Conservation (phyloP, 2,113 vertebrate species). For the Lagopus muta region DNA sequence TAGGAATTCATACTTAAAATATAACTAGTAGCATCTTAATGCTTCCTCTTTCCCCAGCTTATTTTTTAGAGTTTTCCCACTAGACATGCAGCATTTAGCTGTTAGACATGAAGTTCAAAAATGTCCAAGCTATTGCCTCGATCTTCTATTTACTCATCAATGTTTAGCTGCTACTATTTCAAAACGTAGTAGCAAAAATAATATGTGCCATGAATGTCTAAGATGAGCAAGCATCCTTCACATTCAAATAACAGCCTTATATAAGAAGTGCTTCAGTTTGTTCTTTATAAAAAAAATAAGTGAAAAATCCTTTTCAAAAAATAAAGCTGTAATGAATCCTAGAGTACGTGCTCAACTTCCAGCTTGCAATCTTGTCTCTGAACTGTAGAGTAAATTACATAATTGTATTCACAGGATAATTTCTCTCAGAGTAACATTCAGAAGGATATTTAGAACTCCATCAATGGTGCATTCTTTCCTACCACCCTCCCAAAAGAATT, state of each 20-base stretch:
- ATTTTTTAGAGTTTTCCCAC: conserved; percentile 7
- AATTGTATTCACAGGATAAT: conserved; percentile 8
- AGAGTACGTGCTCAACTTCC: background rate
- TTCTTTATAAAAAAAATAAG: background rate
- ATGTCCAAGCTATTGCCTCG: conserved; percentile 10
- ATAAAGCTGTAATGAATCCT: background rate
- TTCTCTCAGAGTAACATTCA: conserved; percentile 10
- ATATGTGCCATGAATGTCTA: background rate
- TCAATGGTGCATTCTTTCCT: background rate
- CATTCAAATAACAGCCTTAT: background rate
- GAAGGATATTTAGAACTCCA: background rate
- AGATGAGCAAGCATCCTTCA: conserved; percentile 13
- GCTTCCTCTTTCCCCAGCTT: background rate
- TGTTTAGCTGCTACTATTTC: conserved; percentile 7
- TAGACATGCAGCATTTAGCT: conserved; percentile 19
- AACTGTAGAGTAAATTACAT: conserved; percentile 7
- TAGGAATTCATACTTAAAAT: conserved; percentile 26
- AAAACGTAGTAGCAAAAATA: background rate
- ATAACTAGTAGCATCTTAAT: conserved; percentile 17
- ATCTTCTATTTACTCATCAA: background rate
- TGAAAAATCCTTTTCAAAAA: background rate
- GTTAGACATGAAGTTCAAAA: background rate
- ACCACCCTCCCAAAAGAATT: conserved; percentile 1
- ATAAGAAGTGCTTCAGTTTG: background rate
- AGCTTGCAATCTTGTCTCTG: background rate